phyloP scores from a whole-genome alignment of 2,113 vertebrate species.

The Leuciscus idus region DNA sequence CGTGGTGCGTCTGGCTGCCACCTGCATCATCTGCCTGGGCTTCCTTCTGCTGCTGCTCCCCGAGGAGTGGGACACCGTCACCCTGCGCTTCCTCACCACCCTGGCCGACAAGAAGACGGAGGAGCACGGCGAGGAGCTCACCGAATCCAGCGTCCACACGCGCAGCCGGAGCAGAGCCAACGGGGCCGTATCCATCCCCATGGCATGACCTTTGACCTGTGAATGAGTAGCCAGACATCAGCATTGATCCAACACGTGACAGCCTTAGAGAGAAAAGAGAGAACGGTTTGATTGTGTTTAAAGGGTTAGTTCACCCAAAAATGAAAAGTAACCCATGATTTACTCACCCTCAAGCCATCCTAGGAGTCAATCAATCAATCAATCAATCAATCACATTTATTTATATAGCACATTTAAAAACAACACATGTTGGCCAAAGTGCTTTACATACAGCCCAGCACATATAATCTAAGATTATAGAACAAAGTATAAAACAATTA shows the following conservation, averaged over 20 bases:
- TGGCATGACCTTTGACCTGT: constrained; percentile 78
- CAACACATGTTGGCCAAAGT: too few species aligned
- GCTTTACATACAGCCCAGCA: too few species aligned
- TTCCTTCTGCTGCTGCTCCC: constrained; percentile 95
- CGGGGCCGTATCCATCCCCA: constrained; percentile 89
- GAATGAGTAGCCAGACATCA: constrained; percentile 8
- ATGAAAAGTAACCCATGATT: too few species aligned
- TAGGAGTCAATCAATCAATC: too few species aligned
- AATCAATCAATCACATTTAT: too few species aligned
- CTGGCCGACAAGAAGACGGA: constrained; percentile 94
- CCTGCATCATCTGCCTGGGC: constrained; percentile 93
- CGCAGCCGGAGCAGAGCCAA: constrained; percentile 91
- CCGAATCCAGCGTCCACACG: constrained; percentile 84
- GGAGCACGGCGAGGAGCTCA: constrained; percentile 86
- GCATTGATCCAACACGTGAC: background rate
- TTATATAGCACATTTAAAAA: too few species aligned
- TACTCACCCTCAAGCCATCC: too few species aligned
- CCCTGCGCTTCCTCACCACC: constrained; percentile 89
- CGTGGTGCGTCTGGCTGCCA: constrained; percentile 91
- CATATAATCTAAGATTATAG: too few species aligned
- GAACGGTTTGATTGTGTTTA: constrained; percentile 17
- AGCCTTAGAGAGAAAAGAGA: background rate
- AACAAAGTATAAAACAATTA: too few species aligned
- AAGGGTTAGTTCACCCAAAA: too few species aligned
- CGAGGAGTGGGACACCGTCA: constrained; percentile 97